Base-by-base conservation (phyloP, 2,113 vertebrate species). In the Leiothrix lutea region DNA sequence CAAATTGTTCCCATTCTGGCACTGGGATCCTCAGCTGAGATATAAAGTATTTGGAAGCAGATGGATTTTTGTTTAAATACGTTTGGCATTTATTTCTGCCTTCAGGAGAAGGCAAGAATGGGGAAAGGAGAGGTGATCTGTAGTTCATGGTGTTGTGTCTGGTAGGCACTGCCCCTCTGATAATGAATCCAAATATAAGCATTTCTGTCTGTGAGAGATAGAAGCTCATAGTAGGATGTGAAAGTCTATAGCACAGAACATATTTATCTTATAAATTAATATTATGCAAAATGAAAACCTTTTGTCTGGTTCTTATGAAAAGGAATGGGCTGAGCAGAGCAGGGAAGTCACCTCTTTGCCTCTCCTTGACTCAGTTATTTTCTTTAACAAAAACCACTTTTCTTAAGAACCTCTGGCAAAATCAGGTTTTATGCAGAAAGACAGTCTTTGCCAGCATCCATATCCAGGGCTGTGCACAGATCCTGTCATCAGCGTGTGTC, bases 381-480 rank as follows among this genome's bases (percentile, higher is more conserved):
- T 86, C 69, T 75, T 36, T 5, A 51, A 65, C 24, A 54, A 35
- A 56, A 28, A 40, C 4, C 2, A 2, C 14, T 44, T 58, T 78
- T 21, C 21, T 65, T 70, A 14, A 54, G 58, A 57, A 25, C 67
- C 29, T 72, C 62, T 45, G 38, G 44, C 25, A 54, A 73, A 69
- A 65, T 9, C 16, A 45, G 29, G 53, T 58, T 54, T 85, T 44
- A 6, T 50, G 75, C 53, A 42, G 44, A n/a, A 58, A 57, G n/a
- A 6, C 0, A 0, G 10, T 26, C 26, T 62, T 45, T 18, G 45
- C 35, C 40, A 3, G 6, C 18, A 2, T 6, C 70, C n/a, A 5
- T 14, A 7, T 0, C 12, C 64, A 50, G 40, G 24, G 28, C 47
- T 50, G 69, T 22, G 53, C 40, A 5, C 5, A 12, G 65, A 21